Evolutionary conservation across 2,888 invertebrate genomes (phyloP).

Genomic region (Gandaritis pyraliata): DNA sequence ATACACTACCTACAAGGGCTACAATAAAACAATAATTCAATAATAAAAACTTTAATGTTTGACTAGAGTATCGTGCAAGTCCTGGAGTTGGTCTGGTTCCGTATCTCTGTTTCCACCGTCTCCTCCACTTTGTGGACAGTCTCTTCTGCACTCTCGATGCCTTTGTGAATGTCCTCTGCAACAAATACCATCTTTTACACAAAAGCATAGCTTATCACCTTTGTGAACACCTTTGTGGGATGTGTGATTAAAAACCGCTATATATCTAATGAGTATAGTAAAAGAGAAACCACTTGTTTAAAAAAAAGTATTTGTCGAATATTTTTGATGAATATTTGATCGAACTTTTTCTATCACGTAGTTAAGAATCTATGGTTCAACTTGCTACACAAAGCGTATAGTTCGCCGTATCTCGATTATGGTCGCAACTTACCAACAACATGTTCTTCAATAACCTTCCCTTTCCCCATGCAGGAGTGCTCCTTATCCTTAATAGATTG

Average conservation of each 20-base stretch:
- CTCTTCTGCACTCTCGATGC: constrained; percentile 70
- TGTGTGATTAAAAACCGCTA: too few species aligned
- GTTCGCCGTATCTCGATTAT: background rate
- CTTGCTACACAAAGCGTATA: too few species aligned
- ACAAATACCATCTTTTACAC: constrained; percentile 26
- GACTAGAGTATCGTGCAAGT: constrained; percentile 77
- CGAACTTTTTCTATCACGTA: too few species aligned
- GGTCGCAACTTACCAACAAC: constrained; percentile 65
- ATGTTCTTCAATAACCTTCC: constrained; percentile 78
- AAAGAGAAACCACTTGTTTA: too few species aligned
- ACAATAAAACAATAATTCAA: constrained; percentile 42
- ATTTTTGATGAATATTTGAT: too few species aligned
- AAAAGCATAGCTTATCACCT: too few species aligned
- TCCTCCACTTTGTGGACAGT: constrained; percentile 75
- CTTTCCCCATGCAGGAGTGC: constrained; percentile 78
- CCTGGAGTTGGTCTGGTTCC: constrained; percentile 78
- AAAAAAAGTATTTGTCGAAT: too few species aligned
- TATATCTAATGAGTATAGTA: too few species aligned
- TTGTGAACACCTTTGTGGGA: too few species aligned
- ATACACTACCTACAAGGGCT: too few species aligned
- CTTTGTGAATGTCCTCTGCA: constrained; percentile 75
- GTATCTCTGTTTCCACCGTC: constrained; percentile 73
- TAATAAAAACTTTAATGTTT: constrained; percentile 66
- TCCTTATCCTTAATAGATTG: constrained; percentile 77
- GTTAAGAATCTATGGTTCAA: too few species aligned